Evolutionary conservation across 2,888 invertebrate species (phyloP).

Genomic region (Artemia sinica): DNA sequence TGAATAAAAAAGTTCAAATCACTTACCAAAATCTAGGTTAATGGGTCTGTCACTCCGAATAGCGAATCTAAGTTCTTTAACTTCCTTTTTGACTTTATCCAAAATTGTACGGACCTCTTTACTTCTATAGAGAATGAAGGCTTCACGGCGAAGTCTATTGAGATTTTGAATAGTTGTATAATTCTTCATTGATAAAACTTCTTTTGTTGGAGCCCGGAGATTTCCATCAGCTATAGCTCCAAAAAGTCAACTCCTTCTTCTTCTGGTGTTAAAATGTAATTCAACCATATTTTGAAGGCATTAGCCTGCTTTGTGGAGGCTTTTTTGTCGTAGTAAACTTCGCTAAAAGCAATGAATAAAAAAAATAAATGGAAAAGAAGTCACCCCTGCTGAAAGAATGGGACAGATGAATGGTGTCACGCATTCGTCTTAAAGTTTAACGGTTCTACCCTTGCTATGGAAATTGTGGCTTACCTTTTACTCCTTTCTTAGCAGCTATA

Average conservation of each 20-base stretch:
- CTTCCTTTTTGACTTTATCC: not conserved
- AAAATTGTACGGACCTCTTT: not conserved
- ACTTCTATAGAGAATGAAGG: not conserved
- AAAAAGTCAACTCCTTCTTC: not conserved
- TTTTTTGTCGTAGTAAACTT: not conserved
- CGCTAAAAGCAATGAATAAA: not conserved
- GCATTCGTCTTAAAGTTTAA: too few relatives aligned
- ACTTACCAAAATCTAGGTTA: slow-evolving; percentile 5
- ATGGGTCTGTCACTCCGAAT: not conserved
- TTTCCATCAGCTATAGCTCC: too few relatives aligned
- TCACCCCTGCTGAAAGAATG: too few relatives aligned
- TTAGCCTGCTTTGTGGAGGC: not conserved
- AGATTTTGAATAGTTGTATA: not conserved
- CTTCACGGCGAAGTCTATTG: not conserved
- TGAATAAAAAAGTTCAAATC: too few relatives aligned
- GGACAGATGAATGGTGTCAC: too few relatives aligned
- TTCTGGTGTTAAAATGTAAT: not conserved
- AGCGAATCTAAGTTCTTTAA: slow-evolving; percentile 1
- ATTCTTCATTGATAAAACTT: too few relatives aligned
- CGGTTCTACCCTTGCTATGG: too few relatives aligned
- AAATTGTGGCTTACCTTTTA: too few relatives aligned
- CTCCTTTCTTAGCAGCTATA: too few relatives aligned
- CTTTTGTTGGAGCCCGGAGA: too few relatives aligned
- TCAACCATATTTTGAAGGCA: not conserved
- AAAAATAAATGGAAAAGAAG: too few relatives aligned